Evolutionary conservation across 2,888 invertebrate species (phyloP), one percentile per base, ranked within the genome.

Genomic region (Tinea trinotella): DNA sequence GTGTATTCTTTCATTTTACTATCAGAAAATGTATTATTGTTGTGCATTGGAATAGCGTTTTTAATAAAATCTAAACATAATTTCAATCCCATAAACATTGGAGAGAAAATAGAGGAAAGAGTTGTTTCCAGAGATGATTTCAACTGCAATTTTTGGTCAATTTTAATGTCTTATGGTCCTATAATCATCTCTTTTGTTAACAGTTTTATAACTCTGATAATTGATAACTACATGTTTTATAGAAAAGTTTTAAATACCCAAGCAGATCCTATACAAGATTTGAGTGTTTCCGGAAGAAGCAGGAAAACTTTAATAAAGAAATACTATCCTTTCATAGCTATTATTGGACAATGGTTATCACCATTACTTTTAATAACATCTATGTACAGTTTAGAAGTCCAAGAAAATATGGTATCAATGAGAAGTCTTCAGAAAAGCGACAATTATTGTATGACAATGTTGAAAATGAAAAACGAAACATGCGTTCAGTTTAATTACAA

Each of bases 151-250:
- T 76, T 74, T 55, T 56, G 63, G 50, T 63, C 71, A 34, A 60
- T 77, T 9, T 58, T 86, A 12, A 63, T 76, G 59, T 73, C 74
- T 40, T 85, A 80, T 13, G 82, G 83, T 36, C 84, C 84, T 1
- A 57, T 80, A 12, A 68, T 83, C 18, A 64, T 80, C 20, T 76
- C 85, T 3, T 61, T 83, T 40, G 78, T 83, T 0, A 86, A 85
- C 58, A 84, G 83, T 58, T 85, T 85, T 58, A 34, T 82, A 7
- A 79, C 71, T 53, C 64, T 84, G 1, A 62, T 83, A 0, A 77
- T 85, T 55, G 77, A 84, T 55, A 83, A 83, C 60, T 84, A 81
- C 55, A 70, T 83, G 73, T 80, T 83, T 61, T 83, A 81, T 58
- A 73, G 61, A 63, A 74, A 36, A 22, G 13, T 79, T 66, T 56